Evolutionary conservation across 2,113 vertebrate species (phyloP).

Genomic region (Sialia sialis): DNA sequence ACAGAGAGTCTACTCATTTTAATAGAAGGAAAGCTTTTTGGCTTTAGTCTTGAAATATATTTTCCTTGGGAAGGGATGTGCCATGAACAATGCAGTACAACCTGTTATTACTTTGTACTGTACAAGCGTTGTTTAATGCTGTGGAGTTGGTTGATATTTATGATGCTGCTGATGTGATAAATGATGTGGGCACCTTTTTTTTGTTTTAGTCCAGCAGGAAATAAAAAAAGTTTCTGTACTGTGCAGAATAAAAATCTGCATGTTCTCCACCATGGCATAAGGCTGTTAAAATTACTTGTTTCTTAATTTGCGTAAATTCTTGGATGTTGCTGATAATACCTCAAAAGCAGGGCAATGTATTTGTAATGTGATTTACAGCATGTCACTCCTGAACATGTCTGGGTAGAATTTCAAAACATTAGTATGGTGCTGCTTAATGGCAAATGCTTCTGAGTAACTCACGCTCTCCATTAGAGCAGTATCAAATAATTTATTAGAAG

Average conservation of each 20-base stretch:
- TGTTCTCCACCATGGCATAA: not conserved
- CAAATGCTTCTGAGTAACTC: not conserved
- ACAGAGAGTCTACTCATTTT: not conserved
- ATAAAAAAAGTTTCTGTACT: not conserved
- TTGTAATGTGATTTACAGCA: not conserved
- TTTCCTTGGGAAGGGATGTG: not conserved
- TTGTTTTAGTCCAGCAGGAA: not conserved
- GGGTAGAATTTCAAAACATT: conserved; percentile 23
- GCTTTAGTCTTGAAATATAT: not conserved
- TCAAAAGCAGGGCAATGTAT: not conserved
- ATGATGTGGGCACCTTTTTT: not conserved
- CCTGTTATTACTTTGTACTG: not conserved
- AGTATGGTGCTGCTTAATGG: not conserved
- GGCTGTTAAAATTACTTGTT: not conserved
- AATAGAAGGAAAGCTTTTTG: not conserved
- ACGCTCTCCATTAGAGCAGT: not conserved
- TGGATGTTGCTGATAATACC: not conserved
- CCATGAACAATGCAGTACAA: not conserved
- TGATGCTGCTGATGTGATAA: not conserved
- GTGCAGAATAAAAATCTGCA: not conserved
- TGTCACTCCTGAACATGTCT: not conserved
- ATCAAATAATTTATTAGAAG: conserved; percentile 26
- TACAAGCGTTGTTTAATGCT: not conserved
- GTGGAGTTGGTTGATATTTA: not conserved
- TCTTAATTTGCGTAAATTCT: not conserved